Conservation (phyloP, 92 coral and sea anemone genomes). For the Phymanthus crucifer region DNA sequence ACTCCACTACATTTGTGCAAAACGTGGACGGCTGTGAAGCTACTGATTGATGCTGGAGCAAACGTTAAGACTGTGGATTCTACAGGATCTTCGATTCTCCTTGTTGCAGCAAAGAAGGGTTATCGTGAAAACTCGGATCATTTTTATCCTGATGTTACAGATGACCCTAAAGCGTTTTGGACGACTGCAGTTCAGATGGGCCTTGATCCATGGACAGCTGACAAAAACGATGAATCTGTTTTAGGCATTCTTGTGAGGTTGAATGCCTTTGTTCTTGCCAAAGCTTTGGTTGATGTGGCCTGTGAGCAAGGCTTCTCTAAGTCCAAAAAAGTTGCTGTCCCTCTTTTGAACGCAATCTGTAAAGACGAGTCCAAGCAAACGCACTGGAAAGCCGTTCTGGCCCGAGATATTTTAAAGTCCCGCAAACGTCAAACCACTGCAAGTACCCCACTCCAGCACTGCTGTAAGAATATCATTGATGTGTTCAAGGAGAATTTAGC, state of each 20-base stretch:
- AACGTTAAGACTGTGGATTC: constrained; percentile 7
- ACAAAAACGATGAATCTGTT: constrained; percentile 25
- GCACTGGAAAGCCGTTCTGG: not conserved
- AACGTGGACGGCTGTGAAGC: constrained; percentile 24
- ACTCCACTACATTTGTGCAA: constrained; percentile 17
- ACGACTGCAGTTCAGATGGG: not conserved
- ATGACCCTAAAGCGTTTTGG: constrained; percentile 21
- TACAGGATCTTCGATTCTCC: not conserved
- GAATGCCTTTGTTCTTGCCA: not conserved
- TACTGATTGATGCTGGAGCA: constrained; percentile 25
- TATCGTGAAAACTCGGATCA: not conserved
- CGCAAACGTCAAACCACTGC: not conserved
- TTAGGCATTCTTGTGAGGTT: constrained; percentile 12
- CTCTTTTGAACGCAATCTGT: not conserved
- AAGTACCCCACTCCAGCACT: not conserved
- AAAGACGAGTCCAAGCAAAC: not conserved
- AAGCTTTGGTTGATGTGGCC: constrained; percentile 11
- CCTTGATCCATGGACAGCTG: constrained; percentile 24
- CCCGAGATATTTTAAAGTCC: not conserved
- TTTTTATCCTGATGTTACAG: constrained; percentile 22
- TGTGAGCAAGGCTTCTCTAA: not conserved
- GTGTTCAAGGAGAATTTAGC: not conserved
- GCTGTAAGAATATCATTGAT: not conserved
- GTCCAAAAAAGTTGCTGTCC: not conserved
- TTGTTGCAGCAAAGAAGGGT: not conserved